Evolutionary conservation across 2,797 vertebrate genomes (phyloP), one percentile per base, ranked within the genome.

Genomic region (Cossypha heuglini): DNA sequence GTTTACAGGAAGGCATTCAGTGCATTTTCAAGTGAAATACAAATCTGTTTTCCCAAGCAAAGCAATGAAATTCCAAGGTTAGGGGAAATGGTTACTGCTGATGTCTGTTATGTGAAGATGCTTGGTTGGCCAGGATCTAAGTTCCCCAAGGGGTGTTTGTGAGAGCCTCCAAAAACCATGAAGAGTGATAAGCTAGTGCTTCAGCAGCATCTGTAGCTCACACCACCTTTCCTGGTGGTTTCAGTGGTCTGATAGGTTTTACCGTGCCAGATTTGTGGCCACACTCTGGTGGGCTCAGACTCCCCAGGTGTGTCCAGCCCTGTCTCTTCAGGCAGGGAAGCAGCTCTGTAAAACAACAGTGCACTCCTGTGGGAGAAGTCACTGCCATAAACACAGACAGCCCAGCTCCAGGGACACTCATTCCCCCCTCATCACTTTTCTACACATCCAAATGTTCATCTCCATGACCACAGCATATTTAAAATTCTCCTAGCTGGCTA

Each of bases 91-190:
- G 66, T 49, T 57, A 14, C 31, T 75, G 19, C 15, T 54, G 24
- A 52, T 26, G 16, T 10, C 26, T 74, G 9, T 33, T 21, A 13
- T 3, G 29, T 35, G 57, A 88, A 75, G 49, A 29, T 38, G 25
- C 12, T 3, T 5, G 72, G 29, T 21, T 68, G 37, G 20, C 16
- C 6, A 4, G 49, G 49, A 10, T 45, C 33, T 67, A 48, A 29
- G n/a, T 35, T 45, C 15, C 26, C 42, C 38, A 64, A 83, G 20
- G 29, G 0, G 0, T 13, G 9, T 28, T 78, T 4, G 6, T 37
- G 71, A 54, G 38, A 85, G 22, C 11, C 7, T 79, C 29, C 45
- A 84, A 66, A 74, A 69, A 35, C 13, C 12, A 42, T 29, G 7
- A 31, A 59, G 16, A 19, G 26, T 9, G 3, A 1, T 26, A 59